Evolutionary conservation across 2,113 vertebrate genomes (phyloP), one percentile per base, ranked within the genome.

Genomic region (Pica pica): DNA sequence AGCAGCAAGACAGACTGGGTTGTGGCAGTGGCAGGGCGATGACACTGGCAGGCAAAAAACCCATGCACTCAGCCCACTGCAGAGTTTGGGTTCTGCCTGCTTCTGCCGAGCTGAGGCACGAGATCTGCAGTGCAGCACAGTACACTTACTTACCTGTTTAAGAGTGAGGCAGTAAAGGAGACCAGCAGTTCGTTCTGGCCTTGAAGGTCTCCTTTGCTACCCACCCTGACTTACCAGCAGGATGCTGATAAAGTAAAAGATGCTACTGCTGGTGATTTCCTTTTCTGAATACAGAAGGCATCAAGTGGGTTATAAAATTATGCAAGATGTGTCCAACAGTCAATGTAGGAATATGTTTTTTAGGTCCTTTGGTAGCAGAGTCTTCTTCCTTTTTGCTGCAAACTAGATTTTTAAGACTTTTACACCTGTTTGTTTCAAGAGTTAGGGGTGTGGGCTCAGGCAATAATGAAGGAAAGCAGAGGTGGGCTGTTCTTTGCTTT

Each of bases 41-140:
- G 68, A 26, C 35, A 16, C 28, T 10, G 69, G 10, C 28, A 28
- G 23, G 33, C 33, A 59, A 65, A 47, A 61, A 76, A 27, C 23
- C 22, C 20, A 12, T 0, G 0, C 7, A 7, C 10, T 56, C 39
- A 53, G 21, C 10, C 6, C 30, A 5, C 16, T 11, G 41, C 47
- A 37, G 56, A 22, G 11, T 26, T 74, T 63, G 42, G 22, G 10
- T 6, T 91, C 41, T 1, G 1, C 44, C 63, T 11, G 28, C 35
- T 59, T 63, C 77, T 83, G 63, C 31, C 0, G 0, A 60, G 42
- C 70, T 83, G 80, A 68, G 52, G 23, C 61, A 15, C 0, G 15
- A 67, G 70, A 21, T 6, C 3, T 0, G 5, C n/a, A 20, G 22
- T 6, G 37, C 16, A 44, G 31, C 0, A 0, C 22, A 15, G 11